phyloP scores from a whole-genome alignment of 2,888 invertebrate genomes.

The Nycteola revayana region DNA sequence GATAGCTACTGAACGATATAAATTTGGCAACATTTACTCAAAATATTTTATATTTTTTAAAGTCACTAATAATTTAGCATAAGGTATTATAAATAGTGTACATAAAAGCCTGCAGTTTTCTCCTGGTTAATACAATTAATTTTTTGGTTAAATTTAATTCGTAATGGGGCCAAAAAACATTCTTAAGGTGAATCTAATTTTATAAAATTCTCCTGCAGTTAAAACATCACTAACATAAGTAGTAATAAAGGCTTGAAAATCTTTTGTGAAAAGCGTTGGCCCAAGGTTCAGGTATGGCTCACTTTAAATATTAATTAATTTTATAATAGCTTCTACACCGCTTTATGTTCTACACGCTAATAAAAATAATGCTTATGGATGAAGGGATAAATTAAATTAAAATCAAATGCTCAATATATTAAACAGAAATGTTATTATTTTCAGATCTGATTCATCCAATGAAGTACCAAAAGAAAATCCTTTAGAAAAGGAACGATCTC shows the following conservation, averaged over 20 bases:
- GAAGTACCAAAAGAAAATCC: slow-evolving; percentile 19
- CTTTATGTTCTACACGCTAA: slow-evolving; percentile 37
- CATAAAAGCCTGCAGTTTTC: too few species aligned
- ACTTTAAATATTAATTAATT: slow-evolving; percentile 40
- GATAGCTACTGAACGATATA: too few species aligned
- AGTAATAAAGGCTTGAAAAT: slow-evolving; percentile 33
- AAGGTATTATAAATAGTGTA: too few species aligned
- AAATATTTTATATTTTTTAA: too few species aligned
- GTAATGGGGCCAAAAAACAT: too few species aligned
- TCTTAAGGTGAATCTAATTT: too few species aligned
- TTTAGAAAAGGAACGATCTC: slow-evolving; percentile 40
- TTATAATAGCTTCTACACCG: slow-evolving; percentile 41
- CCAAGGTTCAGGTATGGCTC: slow-evolving; percentile 65
- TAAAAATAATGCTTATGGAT: slow-evolving; percentile 40
- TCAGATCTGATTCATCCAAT: slow-evolving; percentile 40
- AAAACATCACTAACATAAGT: slow-evolving; percentile 47
- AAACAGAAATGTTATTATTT: slow-evolving; percentile 33
- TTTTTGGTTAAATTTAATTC: too few species aligned
- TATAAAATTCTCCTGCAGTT: too few species aligned
- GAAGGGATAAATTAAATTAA: too few species aligned
- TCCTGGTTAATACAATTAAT: too few species aligned
- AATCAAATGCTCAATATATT: slow-evolving; percentile 7
- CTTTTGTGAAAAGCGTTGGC: slow-evolving; percentile 33
- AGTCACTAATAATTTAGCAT: too few species aligned
- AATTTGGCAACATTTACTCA: too few species aligned